Evolutionary conservation across 2,113 vertebrate species (phyloP).

Genomic region (Mesembrinibis cayennensis): DNA sequence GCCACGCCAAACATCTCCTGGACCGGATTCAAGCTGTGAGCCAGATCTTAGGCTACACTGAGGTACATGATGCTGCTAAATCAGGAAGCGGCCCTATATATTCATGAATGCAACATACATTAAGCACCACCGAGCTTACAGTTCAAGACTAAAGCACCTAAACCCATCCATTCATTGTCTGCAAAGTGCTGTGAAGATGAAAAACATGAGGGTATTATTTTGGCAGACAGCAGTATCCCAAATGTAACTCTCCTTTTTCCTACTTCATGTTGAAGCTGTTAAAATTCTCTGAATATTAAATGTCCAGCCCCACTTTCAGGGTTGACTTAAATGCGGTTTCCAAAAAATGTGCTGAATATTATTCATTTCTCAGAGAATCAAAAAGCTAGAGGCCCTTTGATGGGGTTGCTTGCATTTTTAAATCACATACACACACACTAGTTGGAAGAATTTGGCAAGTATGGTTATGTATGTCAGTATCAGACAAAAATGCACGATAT

Average conservation of each 20-base stretch:
- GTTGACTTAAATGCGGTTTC: constrained; percentile 66
- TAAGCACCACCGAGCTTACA: background rate
- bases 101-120: background rate
- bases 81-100: background rate
- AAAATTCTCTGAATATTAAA: constrained; percentile 73
- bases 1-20: background rate
- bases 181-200: background rate
- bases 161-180: background rate
- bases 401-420: constrained; percentile 44
- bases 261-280: constrained; percentile 63
- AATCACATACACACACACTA: constrained; percentile 42
- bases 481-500: background rate
- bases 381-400: constrained; percentile 68
- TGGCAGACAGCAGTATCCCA: background rate
- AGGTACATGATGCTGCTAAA: background rate
- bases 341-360: constrained; percentile 77
- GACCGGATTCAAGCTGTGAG: background rate
- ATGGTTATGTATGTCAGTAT: background rate
- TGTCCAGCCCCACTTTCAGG: constrained; percentile 65
- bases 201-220: background rate
- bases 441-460: background rate
- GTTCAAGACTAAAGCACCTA: background rate
- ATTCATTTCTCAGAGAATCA: constrained; percentile 62
- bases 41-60: background rate
- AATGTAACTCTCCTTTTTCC: background rate